Evolutionary conservation across 2,113 vertebrate species (phyloP).

Genomic region (Anhinga rufa): DNA sequence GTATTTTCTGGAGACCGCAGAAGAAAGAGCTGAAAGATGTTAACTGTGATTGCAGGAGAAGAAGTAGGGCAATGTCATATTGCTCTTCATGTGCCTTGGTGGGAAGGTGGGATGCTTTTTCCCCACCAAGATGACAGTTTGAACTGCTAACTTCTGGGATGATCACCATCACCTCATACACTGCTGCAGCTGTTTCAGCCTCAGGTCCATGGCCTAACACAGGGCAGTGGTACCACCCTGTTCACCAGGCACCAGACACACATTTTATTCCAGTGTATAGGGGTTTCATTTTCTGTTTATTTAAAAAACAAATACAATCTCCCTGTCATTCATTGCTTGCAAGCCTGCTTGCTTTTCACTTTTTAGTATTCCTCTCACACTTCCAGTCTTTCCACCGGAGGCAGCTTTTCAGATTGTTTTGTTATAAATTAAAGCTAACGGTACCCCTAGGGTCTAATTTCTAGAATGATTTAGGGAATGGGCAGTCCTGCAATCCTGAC

Average conservation of each 20-base stretch:
- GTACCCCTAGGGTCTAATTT: not conserved
- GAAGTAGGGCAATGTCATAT: not conserved
- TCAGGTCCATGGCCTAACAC: not conserved
- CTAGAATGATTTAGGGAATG: not conserved
- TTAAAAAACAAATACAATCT: not conserved
- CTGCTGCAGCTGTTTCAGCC: not conserved
- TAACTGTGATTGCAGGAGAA: too few relatives aligned
- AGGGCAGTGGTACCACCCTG: accelerated
- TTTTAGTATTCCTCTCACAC: not conserved
- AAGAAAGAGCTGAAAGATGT: not conserved
- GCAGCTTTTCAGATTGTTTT: not conserved
- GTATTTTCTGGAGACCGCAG: not conserved
- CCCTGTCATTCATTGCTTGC: not conserved
- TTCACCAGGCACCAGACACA: not conserved
- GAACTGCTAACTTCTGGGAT: not conserved
- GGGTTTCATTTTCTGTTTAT: not conserved
- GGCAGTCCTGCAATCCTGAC: not conserved
- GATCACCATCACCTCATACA: not conserved
- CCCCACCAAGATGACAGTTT: not conserved
- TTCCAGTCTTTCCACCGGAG: not conserved
- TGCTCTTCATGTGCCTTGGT: not conserved
- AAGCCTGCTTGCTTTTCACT: not conserved
- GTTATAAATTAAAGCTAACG: not conserved
- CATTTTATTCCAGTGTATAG: not conserved
- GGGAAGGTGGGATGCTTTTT: not conserved